Conservation (phyloP, 2,797 vertebrate species). For the Anisognathus igniventris region DNA sequence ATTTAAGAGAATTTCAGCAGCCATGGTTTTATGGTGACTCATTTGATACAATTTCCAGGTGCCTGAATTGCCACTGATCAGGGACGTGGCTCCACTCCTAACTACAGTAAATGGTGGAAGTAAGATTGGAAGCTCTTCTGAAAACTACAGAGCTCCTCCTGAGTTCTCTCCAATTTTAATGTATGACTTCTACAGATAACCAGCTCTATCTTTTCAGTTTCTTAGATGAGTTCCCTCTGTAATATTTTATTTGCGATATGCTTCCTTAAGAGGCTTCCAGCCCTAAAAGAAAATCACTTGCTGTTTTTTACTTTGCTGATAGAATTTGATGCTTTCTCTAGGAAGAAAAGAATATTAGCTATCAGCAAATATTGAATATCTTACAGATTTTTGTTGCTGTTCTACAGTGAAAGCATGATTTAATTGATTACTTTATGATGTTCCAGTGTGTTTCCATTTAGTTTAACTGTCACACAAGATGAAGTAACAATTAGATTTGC, state of each 20-base stretch:
- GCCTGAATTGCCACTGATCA: neutral
- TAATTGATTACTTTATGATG: conserved; percentile 40
- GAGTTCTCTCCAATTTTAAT: neutral
- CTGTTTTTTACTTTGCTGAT: neutral
- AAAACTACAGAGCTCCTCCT: neutral
- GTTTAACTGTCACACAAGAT: neutral
- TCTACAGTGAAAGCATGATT: conserved; percentile 6
- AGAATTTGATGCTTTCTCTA: neutral
- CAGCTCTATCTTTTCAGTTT: neutral
- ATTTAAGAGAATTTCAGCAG: neutral
- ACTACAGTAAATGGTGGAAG: neutral
- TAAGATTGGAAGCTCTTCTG: neutral
- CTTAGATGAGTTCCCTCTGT: neutral
- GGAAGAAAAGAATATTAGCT: neutral
- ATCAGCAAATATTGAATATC: neutral
- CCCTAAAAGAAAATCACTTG: neutral
- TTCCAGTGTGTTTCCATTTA: conserved; percentile 1
- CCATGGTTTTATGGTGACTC: neutral
- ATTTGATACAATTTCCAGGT: neutral
- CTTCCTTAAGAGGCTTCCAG: neutral
- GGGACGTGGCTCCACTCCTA: neutral
- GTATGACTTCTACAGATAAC: neutral
- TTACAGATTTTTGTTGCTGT: neutral
- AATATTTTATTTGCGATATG: neutral
- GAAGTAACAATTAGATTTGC: conserved; percentile 16